These are phyloP conservation scores for Fistularia tabacaria DNA, from an alignment of 2,797 vertebrate genomes.

Conservation along the genomic window DNA sequence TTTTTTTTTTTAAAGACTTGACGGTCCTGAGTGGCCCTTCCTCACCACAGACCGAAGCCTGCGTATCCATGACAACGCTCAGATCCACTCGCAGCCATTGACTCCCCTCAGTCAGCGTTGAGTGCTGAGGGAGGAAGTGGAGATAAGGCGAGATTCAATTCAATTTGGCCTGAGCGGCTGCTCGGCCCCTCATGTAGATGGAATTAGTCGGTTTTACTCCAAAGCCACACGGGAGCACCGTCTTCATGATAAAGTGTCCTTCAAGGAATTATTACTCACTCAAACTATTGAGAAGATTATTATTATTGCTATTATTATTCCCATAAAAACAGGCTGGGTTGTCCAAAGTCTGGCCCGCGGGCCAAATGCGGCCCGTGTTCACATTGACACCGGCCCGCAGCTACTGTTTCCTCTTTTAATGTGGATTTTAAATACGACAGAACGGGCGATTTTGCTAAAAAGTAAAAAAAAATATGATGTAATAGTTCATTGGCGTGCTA, in stretches of 20 bases:
- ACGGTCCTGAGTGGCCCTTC: conserved; percentile 47
- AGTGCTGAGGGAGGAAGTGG: conserved; percentile 59
- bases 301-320: background rate
- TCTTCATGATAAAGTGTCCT: conserved; percentile 29
- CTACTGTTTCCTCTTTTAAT: no score
- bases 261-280: conserved; percentile 12
- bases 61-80: conserved; percentile 73
- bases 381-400: no score
- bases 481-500: no score
- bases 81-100: conserved; percentile 65
- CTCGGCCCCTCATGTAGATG: conserved; percentile 61
- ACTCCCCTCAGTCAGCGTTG: conserved; percentile 58
- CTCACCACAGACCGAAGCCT: conserved; percentile 60
- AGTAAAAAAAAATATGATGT: no score
- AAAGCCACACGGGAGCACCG: conserved; percentile 28
- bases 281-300: background rate
- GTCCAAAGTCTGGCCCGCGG: no score
- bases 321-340: no score
- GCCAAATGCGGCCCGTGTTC: no score
- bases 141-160: conserved; percentile 71
- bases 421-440: no score
- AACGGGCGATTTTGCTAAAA: no score
- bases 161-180: conserved; percentile 58
- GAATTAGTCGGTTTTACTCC: conserved; percentile 60
- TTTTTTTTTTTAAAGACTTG: no score